phyloP scores from a whole-genome alignment of 1,140 invertebrate species.

The Megalopta genalis region DNA sequence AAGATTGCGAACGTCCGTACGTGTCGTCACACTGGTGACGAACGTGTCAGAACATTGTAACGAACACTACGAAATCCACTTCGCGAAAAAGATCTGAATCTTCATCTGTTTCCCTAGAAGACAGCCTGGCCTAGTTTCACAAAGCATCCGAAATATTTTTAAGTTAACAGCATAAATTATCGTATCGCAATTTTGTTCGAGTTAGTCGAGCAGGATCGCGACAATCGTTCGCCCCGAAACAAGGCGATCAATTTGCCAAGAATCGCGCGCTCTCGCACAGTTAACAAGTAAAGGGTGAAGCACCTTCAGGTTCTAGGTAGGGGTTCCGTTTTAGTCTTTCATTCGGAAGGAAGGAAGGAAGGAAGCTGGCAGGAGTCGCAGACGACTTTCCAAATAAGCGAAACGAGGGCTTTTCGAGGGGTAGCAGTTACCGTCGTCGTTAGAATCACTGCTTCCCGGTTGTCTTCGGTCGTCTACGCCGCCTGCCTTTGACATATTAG shows the following conservation, averaged over 20 bases:
- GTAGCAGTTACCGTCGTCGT: constrained; percentile 19
- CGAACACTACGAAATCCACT: no score
- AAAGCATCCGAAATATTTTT: no score
- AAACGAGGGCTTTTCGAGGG: constrained; percentile 30
- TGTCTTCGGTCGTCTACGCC: constrained; percentile 42
- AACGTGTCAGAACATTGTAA: no score
- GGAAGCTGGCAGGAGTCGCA: constrained; percentile 10
- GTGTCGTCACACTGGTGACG: no score
- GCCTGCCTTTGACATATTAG: constrained; percentile 62
- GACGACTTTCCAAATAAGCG: constrained; percentile 53
- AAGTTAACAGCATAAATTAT: no score
- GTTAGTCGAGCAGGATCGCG: no score
- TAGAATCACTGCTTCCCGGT: constrained; percentile 47
- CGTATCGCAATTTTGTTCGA: no score
- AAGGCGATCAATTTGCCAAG: constrained; percentile 16
- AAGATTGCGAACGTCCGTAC: no score
- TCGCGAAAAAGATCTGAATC: no score
- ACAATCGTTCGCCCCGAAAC: background rate
- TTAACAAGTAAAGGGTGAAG: constrained; percentile 7
- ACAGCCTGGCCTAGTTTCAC: no score
- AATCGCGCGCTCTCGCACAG: background rate
- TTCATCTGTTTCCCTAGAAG: no score
- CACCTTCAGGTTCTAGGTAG: background rate
- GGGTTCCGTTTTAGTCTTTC: constrained; percentile 14
- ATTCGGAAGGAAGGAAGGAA: constrained; percentile 12